Conservation (phyloP, 2,113 vertebrate species). For the Daboia siamensis region DNA sequence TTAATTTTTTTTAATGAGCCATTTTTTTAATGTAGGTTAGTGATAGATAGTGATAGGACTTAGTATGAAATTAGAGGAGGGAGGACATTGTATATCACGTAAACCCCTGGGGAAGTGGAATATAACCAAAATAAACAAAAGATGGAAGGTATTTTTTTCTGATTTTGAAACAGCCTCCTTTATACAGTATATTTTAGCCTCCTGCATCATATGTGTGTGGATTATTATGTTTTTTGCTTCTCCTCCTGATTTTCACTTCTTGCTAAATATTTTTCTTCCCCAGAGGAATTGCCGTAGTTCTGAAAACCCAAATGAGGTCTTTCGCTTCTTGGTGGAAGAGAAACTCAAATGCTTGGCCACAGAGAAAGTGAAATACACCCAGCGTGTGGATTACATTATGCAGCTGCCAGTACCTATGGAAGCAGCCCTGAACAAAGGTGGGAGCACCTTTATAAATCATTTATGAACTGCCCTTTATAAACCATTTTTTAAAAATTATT, state of each 20-base stretch:
- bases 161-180: fast-evolving
- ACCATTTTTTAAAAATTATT: neutral
- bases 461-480: neutral
- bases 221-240: neutral
- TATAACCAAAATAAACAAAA: neutral
- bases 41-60: neutral
- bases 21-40: neutral
- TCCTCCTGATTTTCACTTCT: neutral
- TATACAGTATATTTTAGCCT: neutral
- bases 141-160: neutral
- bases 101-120: neutral
- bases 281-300: conserved; percentile 97
- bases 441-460: neutral
- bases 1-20: neutral
- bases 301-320: conserved; percentile 93
- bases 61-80: neutral
- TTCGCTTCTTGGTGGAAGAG: conserved; percentile 95
- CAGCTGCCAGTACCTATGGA: conserved; percentile 97
- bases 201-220: neutral
- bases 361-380: conserved; percentile 96
- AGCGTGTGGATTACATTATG: conserved; percentile 95
- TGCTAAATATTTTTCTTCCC: neutral
- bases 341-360: conserved; percentile 95
- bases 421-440: conserved; percentile 94
- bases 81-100: neutral